Conservation (phyloP, 2,888 invertebrate species). For the Erannis defoliaria region DNA sequence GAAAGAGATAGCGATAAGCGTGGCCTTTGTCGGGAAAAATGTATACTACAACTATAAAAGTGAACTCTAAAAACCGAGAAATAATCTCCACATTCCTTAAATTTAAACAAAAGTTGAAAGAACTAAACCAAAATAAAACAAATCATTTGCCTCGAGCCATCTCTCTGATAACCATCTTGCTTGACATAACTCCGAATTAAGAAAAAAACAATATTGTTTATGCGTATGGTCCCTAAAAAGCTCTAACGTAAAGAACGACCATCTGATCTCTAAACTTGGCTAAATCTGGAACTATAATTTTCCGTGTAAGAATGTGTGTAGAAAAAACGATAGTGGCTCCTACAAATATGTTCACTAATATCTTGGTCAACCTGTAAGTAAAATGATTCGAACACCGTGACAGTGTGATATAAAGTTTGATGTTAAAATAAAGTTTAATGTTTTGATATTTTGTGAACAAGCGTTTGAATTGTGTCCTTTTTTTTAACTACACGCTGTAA, state of each 20-base stretch:
- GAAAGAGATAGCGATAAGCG: no score
- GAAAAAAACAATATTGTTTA: conserved; percentile 32
- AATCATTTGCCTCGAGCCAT: conserved; percentile 30
- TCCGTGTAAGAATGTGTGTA: background rate
- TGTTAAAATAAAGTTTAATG: conserved; percentile 1
- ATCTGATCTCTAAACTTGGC: background rate
- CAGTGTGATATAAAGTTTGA: background rate
- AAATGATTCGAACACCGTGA: conserved; percentile 4
- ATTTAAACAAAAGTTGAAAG: conserved; percentile 30
- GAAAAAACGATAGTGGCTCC: background rate
- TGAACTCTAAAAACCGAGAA: background rate
- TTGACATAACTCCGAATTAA: conserved; percentile 35
- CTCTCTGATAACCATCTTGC: conserved; percentile 34
- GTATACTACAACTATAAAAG: background rate
- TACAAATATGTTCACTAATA: background rate
- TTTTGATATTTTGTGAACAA: background rate
- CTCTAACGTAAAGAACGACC: conserved; percentile 6
- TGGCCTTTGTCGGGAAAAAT: no score
- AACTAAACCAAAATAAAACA: conserved; percentile 33
- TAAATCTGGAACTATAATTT: background rate
- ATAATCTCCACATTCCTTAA: conserved; percentile 18
- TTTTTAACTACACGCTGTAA: no score
- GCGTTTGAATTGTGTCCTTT: background rate
- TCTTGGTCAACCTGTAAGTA: background rate
- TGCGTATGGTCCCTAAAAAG: conserved; percentile 7